Base-by-base conservation (phyloP, 2,113 vertebrate species). In the Callipepla squamata region DNA sequence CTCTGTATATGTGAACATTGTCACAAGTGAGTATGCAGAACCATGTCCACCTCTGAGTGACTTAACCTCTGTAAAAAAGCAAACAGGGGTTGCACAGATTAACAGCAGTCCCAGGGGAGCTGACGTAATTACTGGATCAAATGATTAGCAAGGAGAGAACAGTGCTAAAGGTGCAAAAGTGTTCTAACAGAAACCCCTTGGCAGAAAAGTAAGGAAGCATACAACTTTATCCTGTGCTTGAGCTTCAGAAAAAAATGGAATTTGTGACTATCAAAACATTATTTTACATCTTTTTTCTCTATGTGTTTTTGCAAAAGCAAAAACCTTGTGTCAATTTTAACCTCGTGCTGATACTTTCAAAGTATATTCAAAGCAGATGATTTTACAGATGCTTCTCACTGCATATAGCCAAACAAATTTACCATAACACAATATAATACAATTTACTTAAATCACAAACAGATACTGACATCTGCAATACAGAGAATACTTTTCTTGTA, bases 391-490 rank as follows among this genome's bases (percentile, higher is more conserved):
- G 73, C 80, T 86, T 23, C 92, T 81, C 69, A 65, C 38, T 78
- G n/a, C 88, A 44, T 68, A 50, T 0, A 87, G 55, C 25, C 85
- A 76, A 90, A 92, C 26, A 84, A 82, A 92, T 63, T 93, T 74
- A 74, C 44, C 61, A 78, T 78, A 91, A 55, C 61, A 45, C 13
- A 58, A 34, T 51, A 19, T 89, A 94, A 95, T 36, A 66, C 3
- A 59, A 66, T 89, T 96, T 93, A 84, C 48, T 65, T 53, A 94
- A 92, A 77, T 50, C 74, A 77, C 78, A 93, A 93, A 89, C 94
- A 95, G 94, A 87, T 70, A 80, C 55, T 77, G 85, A 94, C 68
- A 87, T 91, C 85, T 94, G 82, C 48, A 85, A 70, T 55, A 76
- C 5, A 63, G 0, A 76, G 21, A 42, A 80, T 14, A 34, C 34